phyloP scores from a whole-genome alignment of 37 sponge, comb jelly and placozoan genomes.

The Trichoplax adhaerens region DNA sequence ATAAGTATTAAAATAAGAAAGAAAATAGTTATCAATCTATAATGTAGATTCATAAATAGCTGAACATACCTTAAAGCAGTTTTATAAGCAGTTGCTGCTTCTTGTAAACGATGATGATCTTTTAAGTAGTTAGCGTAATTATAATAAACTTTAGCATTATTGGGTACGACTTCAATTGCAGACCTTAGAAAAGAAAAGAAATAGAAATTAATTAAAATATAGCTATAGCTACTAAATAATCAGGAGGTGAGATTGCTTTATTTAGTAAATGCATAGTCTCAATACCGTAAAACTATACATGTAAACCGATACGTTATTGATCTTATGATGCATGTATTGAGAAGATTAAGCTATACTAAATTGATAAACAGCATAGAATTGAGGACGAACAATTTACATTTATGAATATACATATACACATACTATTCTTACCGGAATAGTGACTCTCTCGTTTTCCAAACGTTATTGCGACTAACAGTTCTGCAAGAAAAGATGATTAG shows the following conservation, averaged over 20 bases:
- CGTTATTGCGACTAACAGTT: slow-evolving; percentile 49
- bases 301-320: too few relatives aligned
- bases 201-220: too few relatives aligned
- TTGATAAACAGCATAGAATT: not conserved
- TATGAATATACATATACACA: not conserved
- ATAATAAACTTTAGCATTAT: slow-evolving; percentile 77
- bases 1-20: not conserved
- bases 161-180: slow-evolving; percentile 43
- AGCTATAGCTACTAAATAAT: too few relatives aligned
- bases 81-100: slow-evolving; percentile 43
- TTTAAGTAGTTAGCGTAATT: slow-evolving; percentile 84
- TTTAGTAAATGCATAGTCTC: too few relatives aligned
- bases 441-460: slow-evolving; percentile 50
- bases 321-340: too few relatives aligned
- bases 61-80: slow-evolving; percentile 36
- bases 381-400: not conserved
- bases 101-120: slow-evolving; percentile 27
- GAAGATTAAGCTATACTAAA: not conserved
- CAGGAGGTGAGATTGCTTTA: too few relatives aligned
- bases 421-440: slow-evolving; percentile 35
- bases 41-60: not conserved
- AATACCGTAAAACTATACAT: too few relatives aligned
- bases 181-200: slow-evolving; percentile 16
- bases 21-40: not conserved
- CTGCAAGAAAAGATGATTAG: slow-evolving; percentile 16